Evolutionary conservation across 1,140 invertebrate genomes (phyloP).

Genomic region (Zaprionus nigranus): DNA sequence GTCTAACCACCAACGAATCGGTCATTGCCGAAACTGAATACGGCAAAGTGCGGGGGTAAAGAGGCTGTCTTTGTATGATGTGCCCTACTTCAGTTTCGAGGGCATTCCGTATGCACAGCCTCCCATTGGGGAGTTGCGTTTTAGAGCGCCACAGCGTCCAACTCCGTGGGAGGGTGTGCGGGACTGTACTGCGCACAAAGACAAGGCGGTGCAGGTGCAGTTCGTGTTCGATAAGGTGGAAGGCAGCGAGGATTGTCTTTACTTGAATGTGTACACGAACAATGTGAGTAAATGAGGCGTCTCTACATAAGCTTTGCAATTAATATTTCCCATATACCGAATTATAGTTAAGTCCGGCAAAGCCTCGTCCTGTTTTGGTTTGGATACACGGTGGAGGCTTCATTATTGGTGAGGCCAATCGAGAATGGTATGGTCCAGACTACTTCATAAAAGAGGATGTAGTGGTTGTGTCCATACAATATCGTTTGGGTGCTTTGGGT

Average conservation of each 20-base stretch:
- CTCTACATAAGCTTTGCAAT: background rate
- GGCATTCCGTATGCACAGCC: slow-evolving; percentile 87
- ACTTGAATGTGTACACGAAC: slow-evolving; percentile 89
- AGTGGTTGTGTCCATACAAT: slow-evolving; percentile 85
- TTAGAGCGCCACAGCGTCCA: slow-evolving; percentile 85
- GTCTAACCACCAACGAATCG: slow-evolving; percentile 71
- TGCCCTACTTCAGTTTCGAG: slow-evolving; percentile 84
- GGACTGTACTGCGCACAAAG: slow-evolving; percentile 81
- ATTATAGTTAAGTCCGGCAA: slow-evolving; percentile 63
- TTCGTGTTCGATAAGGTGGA: slow-evolving; percentile 65
- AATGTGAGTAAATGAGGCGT: slow-evolving; percentile 85
- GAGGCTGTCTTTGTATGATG: slow-evolving; percentile 67
- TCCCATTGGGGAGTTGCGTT: slow-evolving; percentile 85
- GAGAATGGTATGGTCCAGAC: slow-evolving; percentile 85
- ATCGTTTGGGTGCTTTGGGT: slow-evolving; percentile 85
- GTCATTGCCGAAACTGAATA: slow-evolving; percentile 73
- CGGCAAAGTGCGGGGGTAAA: slow-evolving; percentile 72
- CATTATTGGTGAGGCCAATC: slow-evolving; percentile 84
- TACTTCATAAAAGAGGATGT: slow-evolving; percentile 86
- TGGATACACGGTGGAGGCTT: slow-evolving; percentile 89
- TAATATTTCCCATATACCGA: slow-evolving; percentile 3
- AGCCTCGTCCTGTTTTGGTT: slow-evolving; percentile 75
- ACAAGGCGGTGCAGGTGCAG: slow-evolving; percentile 79
- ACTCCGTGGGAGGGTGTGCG: slow-evolving; percentile 73
- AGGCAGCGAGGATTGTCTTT: slow-evolving; percentile 90